Evolutionary conservation across 2,113 vertebrate species (phyloP).

Genomic region (Buteo buteo): DNA sequence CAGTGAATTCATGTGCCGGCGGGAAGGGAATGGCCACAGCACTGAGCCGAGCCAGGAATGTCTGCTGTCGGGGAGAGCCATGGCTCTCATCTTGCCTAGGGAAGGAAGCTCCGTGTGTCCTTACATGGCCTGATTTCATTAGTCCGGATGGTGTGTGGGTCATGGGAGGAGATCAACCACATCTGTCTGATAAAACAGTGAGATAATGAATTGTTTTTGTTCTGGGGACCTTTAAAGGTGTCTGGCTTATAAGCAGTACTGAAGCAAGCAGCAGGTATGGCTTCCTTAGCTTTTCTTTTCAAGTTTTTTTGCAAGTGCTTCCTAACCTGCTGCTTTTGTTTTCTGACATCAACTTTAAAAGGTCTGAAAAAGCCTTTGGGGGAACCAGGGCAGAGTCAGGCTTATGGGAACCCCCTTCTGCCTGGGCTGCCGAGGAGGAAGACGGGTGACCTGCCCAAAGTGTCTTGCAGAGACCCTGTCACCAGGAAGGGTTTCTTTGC

Average conservation of each 20-base stretch:
- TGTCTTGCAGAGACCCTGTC: background rate
- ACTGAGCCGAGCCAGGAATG: background rate
- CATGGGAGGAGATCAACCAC: background rate
- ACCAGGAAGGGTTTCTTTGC: background rate
- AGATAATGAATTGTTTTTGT: background rate
- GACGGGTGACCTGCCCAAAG: too few relatives aligned
- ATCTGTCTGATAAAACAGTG: background rate
- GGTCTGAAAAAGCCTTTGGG: background rate
- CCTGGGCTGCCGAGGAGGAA: background rate
- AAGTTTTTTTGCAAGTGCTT: background rate
- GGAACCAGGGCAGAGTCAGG: background rate
- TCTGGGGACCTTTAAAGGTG: background rate
- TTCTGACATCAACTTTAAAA: background rate
- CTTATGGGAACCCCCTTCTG: background rate
- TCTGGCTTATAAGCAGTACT: background rate
- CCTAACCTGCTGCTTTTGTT: background rate
- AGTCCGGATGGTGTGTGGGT: background rate
- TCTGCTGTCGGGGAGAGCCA: background rate
- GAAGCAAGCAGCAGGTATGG: background rate
- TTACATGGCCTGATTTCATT: background rate
- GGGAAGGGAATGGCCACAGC: background rate
- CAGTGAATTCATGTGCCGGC: rapidly evolving
- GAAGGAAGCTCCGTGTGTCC: background rate
- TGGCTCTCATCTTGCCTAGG: background rate
- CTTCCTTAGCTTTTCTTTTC: background rate